Evolutionary conservation across 2,113 vertebrate genomes (phyloP), one percentile per base, ranked within the genome.

Genomic region (Murina feae): DNA sequence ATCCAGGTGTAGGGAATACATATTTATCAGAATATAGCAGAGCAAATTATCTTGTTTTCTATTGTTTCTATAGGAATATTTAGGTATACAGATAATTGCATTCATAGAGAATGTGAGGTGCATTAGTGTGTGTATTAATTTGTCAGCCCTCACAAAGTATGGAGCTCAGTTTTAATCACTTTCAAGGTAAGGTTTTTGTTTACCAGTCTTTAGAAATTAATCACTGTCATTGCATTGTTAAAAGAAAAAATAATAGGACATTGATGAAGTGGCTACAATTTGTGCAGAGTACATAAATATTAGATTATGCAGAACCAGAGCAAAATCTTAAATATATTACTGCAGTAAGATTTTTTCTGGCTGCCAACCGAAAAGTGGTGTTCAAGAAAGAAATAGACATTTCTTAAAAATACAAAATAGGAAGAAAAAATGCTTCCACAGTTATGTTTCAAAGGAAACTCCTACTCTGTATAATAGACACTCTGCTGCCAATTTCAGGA

Each of bases 211-310:
- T 96, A 96, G 97, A 98, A 98, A 98, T 98, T 98, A 98, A 98
- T 99, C 98, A 98, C 78, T 98, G 97, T 93, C 98, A 97, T 39
- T 96, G 84, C 79, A 97, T 95, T 98, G 94, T 98, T 98, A 97
- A 98, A 86, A 98, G 92, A 95, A 98, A 96, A 98, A 98, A 97
- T 98, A 98, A 98, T 98, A 97, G 98, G 98, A 98, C 97, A 95
- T 93, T 98, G 98, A 99, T 98, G 96, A 98, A 98, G 97, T 97
- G 91, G 80, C 53, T 98, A 97, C 82, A 95, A 98, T 98, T 98
- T 98, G 85, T 98, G 92, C 97, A 97, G 90, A 97, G 90, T 97
- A 65, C 97, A 97, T 98, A 98, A 98, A 98, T 98, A 98, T 97
- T 95, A 97, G 93, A 97, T 97, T 98, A 98, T 96, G 91, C 69